These are phyloP conservation scores for Himalopsyche kuldschensis DNA, from an alignment of 2,888 invertebrate genomes.

Conservation along the genomic window DNA sequence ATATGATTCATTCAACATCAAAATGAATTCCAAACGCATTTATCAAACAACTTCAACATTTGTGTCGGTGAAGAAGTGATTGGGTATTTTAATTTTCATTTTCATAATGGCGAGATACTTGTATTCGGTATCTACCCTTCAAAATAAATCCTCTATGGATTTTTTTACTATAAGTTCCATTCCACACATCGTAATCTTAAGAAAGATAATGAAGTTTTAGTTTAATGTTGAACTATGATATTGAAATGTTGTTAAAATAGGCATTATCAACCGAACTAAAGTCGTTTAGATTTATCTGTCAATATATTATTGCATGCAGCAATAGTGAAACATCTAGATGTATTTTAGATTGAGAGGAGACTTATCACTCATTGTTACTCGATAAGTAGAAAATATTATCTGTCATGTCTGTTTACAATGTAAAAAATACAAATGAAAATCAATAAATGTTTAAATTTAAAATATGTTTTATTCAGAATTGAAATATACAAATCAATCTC, in stretches of 20 bases:
- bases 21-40: background rate
- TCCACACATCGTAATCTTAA: slow-evolving; percentile 48
- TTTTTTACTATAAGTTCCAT: slow-evolving; percentile 43
- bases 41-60: background rate
- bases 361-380: background rate
- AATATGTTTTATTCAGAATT: background rate
- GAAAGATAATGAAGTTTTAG: slow-evolving; percentile 27
- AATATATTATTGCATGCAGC: background rate
- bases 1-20: background rate
- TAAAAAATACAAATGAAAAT: slow-evolving; percentile 18
- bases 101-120: no score
- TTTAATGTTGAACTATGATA: slow-evolving; percentile 18
- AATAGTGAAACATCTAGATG: slow-evolving; percentile 3
- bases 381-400: slow-evolving; percentile 32
- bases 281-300: background rate
- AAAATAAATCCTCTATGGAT: background rate
- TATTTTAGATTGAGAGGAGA: background rate
- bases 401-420: slow-evolving; percentile 35
- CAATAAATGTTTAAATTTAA: slow-evolving; percentile 30
- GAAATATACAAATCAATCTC: background rate
- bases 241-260: slow-evolving; percentile 6
- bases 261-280: background rate
- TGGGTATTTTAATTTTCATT: background rate
- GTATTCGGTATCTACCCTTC: no score
- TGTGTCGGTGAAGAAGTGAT: background rate